These are phyloP conservation scores for Cheilosia soror DNA, from an alignment of 2,888 invertebrate genomes.

Conservation along the genomic window DNA sequence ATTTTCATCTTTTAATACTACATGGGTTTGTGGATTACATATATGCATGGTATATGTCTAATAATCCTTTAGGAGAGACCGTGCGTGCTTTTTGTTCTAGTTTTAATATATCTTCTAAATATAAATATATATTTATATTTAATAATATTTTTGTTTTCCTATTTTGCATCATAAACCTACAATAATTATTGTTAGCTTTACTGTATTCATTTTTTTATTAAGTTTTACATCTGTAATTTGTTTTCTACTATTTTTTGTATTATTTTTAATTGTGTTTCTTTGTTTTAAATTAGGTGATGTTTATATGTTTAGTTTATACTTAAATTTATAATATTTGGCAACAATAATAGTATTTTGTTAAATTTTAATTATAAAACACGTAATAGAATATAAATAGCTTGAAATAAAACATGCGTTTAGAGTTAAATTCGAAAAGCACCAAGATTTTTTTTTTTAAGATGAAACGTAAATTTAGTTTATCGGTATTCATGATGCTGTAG, in stretches of 20 bases:
- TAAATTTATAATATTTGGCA: constrained; percentile 75
- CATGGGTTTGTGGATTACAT: constrained; percentile 74
- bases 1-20: constrained; percentile 63
- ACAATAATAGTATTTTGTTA: constrained; percentile 74
- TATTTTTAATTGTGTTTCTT: constrained; percentile 54
- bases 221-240: constrained; percentile 67
- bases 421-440: constrained; percentile 73
- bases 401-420: constrained; percentile 42
- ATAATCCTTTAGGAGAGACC: constrained; percentile 76
- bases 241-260: constrained; percentile 62
- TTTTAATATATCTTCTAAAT: constrained; percentile 59
- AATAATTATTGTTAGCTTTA: constrained; percentile 73
- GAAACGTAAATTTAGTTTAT: constrained; percentile 7
- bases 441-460: constrained; percentile 59
- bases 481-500: constrained; percentile 2
- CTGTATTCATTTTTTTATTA: constrained; percentile 56
- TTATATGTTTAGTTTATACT: constrained; percentile 71
- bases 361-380: constrained; percentile 64
- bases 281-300: constrained; percentile 59
- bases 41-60: constrained; percentile 70
- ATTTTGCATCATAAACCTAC: constrained; percentile 69
- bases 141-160: constrained; percentile 62
- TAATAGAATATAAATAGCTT: constrained; percentile 49
- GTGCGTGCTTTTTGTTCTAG: constrained; percentile 73
- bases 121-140: constrained; percentile 74